phyloP scores from a whole-genome alignment of 1,140 invertebrate species.

The Belonocnema kinseyi region DNA sequence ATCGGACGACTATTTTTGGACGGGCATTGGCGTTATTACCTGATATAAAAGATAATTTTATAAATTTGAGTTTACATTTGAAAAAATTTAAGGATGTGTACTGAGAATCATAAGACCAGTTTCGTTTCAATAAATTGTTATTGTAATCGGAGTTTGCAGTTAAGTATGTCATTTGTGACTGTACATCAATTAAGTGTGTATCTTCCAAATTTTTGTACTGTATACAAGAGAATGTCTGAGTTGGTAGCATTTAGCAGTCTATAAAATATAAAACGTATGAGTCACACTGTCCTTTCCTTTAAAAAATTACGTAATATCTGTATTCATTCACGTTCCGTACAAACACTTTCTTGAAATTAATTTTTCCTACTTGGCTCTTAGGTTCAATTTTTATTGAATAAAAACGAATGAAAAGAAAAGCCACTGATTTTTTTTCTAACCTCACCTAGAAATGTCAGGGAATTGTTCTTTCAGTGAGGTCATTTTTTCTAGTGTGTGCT shows the following conservation, averaged over 20 bases:
- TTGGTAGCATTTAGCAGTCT: slow-evolving; percentile 8
- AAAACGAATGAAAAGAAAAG: not conserved
- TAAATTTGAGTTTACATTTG: not conserved
- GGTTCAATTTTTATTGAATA: slow-evolving; percentile 20
- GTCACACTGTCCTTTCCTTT: not conserved
- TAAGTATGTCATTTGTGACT: slow-evolving; percentile 18
- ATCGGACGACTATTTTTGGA: too few relatives aligned
- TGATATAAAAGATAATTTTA: not conserved
- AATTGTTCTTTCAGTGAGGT: too few relatives aligned
- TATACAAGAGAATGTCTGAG: slow-evolving; percentile 30
- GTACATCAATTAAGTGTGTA: not conserved
- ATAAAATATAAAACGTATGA: slow-evolving; percentile 14
- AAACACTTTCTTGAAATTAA: slow-evolving; percentile 13
- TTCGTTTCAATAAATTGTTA: slow-evolving; percentile 18
- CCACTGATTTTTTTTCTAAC: too few relatives aligned
- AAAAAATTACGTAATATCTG: slow-evolving; percentile 4
- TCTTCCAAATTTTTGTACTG: slow-evolving; percentile 28
- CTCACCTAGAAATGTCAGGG: too few relatives aligned
- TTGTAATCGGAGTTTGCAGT: slow-evolving; percentile 28
- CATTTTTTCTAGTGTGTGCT: too few relatives aligned
- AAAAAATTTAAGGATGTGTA: slow-evolving; percentile 1
- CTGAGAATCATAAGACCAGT: slow-evolving; percentile 17
- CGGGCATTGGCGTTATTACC: too few relatives aligned
- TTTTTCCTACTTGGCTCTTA: not conserved
- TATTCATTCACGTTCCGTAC: not conserved